Conservation (phyloP, 2,888 invertebrate genomes). For the Notodonta dromedarius region DNA sequence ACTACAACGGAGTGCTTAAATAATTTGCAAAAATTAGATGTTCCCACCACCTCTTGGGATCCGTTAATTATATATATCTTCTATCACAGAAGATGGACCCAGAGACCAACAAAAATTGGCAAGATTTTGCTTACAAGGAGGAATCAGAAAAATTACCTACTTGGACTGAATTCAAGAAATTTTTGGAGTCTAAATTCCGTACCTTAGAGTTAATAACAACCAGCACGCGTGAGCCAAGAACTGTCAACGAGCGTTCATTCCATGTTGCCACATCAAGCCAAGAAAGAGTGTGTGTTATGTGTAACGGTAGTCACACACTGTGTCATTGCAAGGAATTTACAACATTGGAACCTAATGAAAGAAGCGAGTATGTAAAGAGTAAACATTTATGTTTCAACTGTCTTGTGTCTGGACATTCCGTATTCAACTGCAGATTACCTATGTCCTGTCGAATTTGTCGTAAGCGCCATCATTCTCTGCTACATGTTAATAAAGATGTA, state of each 20-base stretch:
- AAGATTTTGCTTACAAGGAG: conserved; percentile 11
- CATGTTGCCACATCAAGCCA: conserved; percentile 9
- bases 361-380: conserved; percentile 23
- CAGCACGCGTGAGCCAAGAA: conserved; percentile 2
- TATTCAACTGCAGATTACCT: neutral
- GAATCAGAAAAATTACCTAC: neutral
- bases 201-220: conserved; percentile 8
- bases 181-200: conserved; percentile 12
- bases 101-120: conserved; percentile 33
- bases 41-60: conserved; percentile 20
- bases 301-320: conserved; percentile 26
- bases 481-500: neutral
- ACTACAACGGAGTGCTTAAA: conserved; percentile 14
- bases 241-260: neutral
- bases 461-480: neutral
- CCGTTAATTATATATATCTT: conserved; percentile 31
- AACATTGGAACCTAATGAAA: conserved; percentile 19
- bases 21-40: conserved; percentile 4
- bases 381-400: conserved; percentile 36
- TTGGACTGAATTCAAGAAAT: neutral
- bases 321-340: conserved; percentile 35
- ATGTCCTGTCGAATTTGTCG: conserved; percentile 29
- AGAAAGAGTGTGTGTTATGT: conserved; percentile 12
- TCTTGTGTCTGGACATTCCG: conserved; percentile 29
- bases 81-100: conserved; percentile 32